These are phyloP conservation scores for Corythaeola cristata DNA, from an alignment of 2,113 vertebrate species.

Conservation along the genomic window DNA sequence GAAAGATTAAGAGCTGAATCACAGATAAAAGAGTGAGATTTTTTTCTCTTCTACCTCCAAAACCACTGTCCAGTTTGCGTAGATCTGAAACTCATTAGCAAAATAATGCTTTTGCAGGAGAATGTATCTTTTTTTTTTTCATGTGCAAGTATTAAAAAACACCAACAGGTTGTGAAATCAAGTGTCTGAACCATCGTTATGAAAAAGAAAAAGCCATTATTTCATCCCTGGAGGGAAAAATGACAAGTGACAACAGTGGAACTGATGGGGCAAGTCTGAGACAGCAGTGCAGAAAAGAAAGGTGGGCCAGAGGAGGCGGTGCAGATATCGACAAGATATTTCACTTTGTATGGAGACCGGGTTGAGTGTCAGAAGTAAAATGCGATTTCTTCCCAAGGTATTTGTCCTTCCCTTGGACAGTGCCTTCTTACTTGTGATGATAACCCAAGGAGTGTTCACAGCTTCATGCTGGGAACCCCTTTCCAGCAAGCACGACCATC, in stretches of 20 bases:
- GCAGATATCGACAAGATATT: background rate
- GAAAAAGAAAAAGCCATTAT: background rate
- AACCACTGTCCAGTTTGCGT: background rate
- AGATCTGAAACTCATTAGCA: background rate
- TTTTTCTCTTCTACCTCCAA: background rate
- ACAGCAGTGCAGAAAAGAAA: background rate
- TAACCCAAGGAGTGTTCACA: background rate
- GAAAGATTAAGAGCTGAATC: conserved; percentile 33
- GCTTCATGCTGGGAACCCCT: background rate
- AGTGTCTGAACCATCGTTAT: background rate
- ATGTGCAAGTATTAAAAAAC: background rate
- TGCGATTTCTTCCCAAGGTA: background rate
- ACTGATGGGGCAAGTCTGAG: background rate
- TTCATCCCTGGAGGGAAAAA: background rate
- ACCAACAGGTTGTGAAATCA: background rate
- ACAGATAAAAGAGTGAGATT: background rate
- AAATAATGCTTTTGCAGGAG: background rate
- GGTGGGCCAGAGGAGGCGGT: background rate
- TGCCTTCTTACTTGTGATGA: background rate
- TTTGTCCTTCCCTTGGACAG: background rate
- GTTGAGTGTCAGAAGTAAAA: background rate
- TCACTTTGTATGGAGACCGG: background rate
- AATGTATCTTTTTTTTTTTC: background rate
- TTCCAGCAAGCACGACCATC: background rate
- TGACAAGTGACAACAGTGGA: background rate